Evolutionary conservation across 2,113 vertebrate genomes (phyloP).

Genomic region (Cyanistes caeruleus): DNA sequence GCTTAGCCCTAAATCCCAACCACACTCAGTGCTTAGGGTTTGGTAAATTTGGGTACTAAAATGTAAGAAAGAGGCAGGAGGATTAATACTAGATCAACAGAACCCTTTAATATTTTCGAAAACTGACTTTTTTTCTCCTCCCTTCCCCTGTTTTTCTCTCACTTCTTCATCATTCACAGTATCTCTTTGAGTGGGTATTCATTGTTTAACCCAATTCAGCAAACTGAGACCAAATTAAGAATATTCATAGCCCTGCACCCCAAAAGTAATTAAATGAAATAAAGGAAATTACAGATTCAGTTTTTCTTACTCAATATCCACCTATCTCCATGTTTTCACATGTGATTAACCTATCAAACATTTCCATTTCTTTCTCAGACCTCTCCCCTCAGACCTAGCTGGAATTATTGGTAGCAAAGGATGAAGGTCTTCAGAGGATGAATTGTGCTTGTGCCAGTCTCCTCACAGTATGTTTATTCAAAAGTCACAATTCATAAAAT

Average conservation of each 20-base stretch:
- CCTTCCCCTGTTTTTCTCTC: neutral
- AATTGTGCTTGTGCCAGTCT: neutral
- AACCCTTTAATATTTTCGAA: neutral
- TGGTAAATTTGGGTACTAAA: neutral
- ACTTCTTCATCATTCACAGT: neutral
- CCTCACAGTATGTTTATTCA: neutral
- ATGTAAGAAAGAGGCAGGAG: neutral
- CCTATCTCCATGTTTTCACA: neutral
- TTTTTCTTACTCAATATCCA: neutral
- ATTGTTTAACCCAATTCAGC: neutral
- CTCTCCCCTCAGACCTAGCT: fast-evolving
- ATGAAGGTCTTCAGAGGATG: neutral
- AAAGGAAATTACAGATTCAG: neutral
- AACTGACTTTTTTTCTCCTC: neutral
- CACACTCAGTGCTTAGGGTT: neutral
- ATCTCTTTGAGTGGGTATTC: neutral
- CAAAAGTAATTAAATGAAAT: neutral
- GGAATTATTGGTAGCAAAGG: neutral
- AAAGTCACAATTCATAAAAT: neutral
- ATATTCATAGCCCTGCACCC: neutral
- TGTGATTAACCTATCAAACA: neutral
- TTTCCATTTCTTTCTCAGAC: neutral
- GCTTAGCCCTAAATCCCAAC: neutral
- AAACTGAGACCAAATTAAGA: neutral
- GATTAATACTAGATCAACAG: neutral